phyloP scores from a whole-genome alignment of 2,113 vertebrate genomes.

The Otocyon megalotis region DNA sequence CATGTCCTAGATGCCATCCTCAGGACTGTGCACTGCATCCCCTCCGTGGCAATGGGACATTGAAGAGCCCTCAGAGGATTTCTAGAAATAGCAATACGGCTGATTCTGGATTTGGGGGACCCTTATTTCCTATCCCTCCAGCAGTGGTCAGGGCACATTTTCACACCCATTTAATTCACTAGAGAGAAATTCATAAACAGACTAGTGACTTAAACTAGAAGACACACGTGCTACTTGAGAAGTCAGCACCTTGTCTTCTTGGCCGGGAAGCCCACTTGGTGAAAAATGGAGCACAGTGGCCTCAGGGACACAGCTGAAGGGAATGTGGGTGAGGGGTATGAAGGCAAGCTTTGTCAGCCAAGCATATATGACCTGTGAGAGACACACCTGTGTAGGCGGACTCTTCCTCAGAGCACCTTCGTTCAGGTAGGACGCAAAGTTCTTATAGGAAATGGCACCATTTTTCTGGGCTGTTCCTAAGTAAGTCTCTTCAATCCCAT shows the following conservation, averaged over 20 bases:
- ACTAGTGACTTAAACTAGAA: background rate
- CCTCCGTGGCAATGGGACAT: background rate
- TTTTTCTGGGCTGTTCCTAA: background rate
- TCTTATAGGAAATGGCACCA: background rate
- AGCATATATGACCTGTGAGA: too few relatives aligned
- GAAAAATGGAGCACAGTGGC: accelerated
- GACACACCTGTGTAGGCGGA: background rate
- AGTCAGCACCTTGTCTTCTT: background rate
- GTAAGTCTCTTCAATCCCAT: background rate
- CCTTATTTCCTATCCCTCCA: background rate
- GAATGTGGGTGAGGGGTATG: accelerated
- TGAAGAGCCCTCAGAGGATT: background rate
- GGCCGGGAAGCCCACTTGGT: background rate
- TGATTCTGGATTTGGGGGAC: background rate
- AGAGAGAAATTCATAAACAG: background rate
- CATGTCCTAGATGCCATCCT: too few relatives aligned
- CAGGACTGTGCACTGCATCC: background rate
- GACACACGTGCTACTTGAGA: background rate
- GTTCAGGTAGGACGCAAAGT: background rate
- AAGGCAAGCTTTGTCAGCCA: background rate
- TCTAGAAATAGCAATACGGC: background rate
- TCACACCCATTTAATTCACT: background rate
- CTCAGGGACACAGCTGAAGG: background rate
- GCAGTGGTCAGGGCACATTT: background rate
- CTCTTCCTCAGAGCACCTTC: background rate